Evolutionary conservation across 2,797 vertebrate genomes (phyloP), one percentile per base, ranked within the genome.

Genomic region (Anas capensis): DNA sequence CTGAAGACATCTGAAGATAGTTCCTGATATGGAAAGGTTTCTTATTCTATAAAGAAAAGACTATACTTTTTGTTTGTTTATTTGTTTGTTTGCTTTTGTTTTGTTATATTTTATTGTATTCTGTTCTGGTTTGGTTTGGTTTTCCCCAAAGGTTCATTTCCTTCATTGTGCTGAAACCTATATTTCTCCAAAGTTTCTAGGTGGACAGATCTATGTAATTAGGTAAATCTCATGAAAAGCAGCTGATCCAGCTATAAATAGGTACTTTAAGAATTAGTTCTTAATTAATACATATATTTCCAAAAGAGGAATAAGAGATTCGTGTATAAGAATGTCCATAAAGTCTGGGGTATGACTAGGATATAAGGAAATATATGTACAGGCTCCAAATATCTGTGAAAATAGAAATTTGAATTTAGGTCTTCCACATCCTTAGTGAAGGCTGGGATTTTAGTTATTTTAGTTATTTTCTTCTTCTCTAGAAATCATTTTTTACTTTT

Each of bases 111-210:
- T 13, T 2, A 24, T 48, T 48, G 12, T 24, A 13, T 61, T 12
- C 26, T 48, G 23, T 24, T 48, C 23, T 24, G 46, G 21, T 48
- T 38, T 58, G 44, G 16, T 54, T 54, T 18, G 48, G 48, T 51
- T 31, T 8, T 8, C 21, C 12, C 17, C 3, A 3, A 4, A 14
- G 0, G 2, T 49, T 77, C 11, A 85, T 44, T n/a, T 86, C 64
- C 34, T 70, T 33, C 24, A 16, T 14, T 57, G 14, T 81, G 20
- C 33, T 73, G 56, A 77, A 88, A 83, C 3, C 2, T 62, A 44
- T 19, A 48, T 54, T 11, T 11, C 83, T 81, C 4, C 2, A 62
- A 87, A 85, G 4, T 38, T 49, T 76, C 62, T 76, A 31, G 16
- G 48, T 21, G 12, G 18, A 6, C 27, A 80, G 40, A 53, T 20